Evolutionary conservation across 2,888 invertebrate genomes (phyloP).

Genomic region (Tiliacea citrago): DNA sequence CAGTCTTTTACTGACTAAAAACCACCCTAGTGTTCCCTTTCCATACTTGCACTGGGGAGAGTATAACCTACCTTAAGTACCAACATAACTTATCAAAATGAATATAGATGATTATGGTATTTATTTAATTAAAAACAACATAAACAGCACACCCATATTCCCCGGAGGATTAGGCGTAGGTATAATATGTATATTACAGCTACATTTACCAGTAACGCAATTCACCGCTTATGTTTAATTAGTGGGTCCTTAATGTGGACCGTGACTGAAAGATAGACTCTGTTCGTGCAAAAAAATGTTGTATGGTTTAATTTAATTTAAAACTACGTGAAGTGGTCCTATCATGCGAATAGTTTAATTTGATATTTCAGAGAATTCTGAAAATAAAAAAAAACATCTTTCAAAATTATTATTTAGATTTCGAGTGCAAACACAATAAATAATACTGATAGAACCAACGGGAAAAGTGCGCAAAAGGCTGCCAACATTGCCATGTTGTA

Average conservation of each 20-base stretch:
- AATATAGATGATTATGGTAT: background rate
- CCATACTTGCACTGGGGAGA: no score
- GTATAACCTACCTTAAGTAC: background rate
- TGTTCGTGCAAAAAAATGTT: background rate
- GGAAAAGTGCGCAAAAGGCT: no score
- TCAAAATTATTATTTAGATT: background rate
- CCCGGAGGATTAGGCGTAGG: background rate
- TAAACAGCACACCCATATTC: background rate
- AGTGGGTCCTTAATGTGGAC: background rate
- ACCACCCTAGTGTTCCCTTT: no score
- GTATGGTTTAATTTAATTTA: background rate
- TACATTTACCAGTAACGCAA: background rate
- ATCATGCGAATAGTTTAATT: background rate
- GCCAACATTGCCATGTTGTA: no score
- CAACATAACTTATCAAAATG: background rate
- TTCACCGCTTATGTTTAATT: background rate
- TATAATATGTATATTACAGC: background rate
- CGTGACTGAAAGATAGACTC: background rate
- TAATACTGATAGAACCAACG: background rate
- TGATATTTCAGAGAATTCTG: background rate
- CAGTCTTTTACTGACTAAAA: no score
- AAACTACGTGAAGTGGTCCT: background rate
- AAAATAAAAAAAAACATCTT: background rate
- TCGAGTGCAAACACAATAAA: background rate
- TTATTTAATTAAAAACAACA: background rate